These are phyloP conservation scores for Amorpha juglandis DNA, from an alignment of 2,888 invertebrate species.

Conservation along the genomic window DNA sequence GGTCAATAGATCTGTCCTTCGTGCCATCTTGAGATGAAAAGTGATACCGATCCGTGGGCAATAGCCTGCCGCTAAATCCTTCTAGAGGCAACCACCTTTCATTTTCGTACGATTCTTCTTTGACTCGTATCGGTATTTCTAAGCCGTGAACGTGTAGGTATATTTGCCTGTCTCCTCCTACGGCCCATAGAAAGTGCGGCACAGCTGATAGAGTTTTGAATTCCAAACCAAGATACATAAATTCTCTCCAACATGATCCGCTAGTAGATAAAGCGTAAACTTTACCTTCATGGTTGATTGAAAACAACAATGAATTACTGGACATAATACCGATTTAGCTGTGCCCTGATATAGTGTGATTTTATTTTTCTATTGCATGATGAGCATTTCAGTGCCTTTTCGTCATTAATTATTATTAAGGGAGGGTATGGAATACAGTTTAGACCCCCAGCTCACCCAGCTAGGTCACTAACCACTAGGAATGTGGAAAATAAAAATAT, in stretches of 20 bases:
- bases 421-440: no score
- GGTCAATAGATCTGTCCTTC: conserved; percentile 90
- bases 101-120: conserved; percentile 96
- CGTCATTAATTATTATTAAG: no score
- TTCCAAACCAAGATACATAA: conserved; percentile 93
- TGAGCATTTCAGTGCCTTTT: not conserved
- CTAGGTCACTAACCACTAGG: no score
- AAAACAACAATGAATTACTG: conserved; percentile 90
- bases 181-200: conserved; percentile 95
- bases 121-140: conserved; percentile 95
- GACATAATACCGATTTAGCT: conserved; percentile 53
- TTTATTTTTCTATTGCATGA: conserved; percentile 2
- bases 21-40: conserved; percentile 94
- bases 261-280: conserved; percentile 93
- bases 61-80: conserved; percentile 91
- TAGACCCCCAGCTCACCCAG: no score
- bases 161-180: conserved; percentile 96
- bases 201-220: conserved; percentile 95
- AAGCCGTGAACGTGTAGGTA: conserved; percentile 95
- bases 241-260: conserved; percentile 93
- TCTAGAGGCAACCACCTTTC: conserved; percentile 97
- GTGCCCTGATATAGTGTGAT: not conserved
- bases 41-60: conserved; percentile 94
- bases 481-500: no score
- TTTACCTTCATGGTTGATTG: conserved; percentile 94